Percentiles rank a stretch among this genome's conserved stretches.
phyloP scores from a whole-genome alignment of 2,797 vertebrate species.

The Bovichtus diacanthus region DNA sequence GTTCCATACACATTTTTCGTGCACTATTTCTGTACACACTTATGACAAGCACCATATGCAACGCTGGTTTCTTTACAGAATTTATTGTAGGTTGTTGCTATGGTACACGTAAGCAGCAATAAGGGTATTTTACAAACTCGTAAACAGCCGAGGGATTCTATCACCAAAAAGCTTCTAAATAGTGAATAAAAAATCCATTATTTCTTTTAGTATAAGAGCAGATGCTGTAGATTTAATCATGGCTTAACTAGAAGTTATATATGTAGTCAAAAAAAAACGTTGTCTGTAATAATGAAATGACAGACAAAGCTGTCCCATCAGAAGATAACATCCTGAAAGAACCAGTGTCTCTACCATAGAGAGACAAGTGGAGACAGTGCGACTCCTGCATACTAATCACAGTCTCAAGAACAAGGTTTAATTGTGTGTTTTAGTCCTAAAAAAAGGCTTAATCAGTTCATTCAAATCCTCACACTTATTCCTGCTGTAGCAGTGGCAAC shows the following conservation, averaged over 20 bases:
- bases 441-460: constrained; percentile 18
- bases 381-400: constrained; percentile 13
- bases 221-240: neutral
- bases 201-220: neutral
- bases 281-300: neutral
- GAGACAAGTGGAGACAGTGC: neutral
- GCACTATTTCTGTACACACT: neutral
- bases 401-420: neutral
- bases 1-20: neutral
- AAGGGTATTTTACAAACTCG: neutral
- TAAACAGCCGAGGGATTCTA: neutral
- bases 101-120: neutral
- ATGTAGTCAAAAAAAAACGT: constrained; percentile 1
- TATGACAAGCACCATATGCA: neutral
- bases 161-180: neutral
- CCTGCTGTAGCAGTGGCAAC: neutral
- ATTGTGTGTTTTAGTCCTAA: constrained; percentile 1
- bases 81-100: neutral
- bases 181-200: neutral
- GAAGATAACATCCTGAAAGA: constrained; percentile 11
- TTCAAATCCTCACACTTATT: constrained; percentile 1
- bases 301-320: neutral
- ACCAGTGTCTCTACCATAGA: neutral
- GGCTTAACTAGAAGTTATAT: neutral
- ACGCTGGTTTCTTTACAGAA: neutral